phyloP scores from a whole-genome alignment of 2,797 vertebrate species.

The Trachops cirrhosus region DNA sequence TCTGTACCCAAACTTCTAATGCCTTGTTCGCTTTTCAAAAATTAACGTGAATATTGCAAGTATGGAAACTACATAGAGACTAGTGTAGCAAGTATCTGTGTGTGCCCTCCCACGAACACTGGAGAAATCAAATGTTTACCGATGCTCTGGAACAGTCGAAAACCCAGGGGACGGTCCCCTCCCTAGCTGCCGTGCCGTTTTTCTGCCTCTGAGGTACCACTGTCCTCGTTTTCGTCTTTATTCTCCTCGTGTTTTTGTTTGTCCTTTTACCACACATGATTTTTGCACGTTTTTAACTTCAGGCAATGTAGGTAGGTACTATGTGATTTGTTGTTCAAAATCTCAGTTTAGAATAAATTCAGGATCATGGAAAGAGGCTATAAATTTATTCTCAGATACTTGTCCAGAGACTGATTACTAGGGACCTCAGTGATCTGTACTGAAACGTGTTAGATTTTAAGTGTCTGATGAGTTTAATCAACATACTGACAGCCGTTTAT shows the following conservation, averaged over 20 bases:
- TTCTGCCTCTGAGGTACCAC: background rate
- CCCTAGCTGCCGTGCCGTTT: background rate
- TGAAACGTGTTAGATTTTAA: background rate
- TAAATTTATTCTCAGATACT: background rate
- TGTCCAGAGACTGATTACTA: background rate
- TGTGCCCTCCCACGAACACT: background rate
- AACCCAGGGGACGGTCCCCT: background rate
- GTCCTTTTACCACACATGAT: background rate
- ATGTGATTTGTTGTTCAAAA: background rate
- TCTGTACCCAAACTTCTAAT: background rate
- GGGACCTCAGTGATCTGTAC: background rate
- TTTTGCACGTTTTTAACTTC: background rate
- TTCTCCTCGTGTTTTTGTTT: background rate
- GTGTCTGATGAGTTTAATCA: background rate
- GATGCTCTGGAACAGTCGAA: background rate
- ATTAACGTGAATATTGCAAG: background rate
- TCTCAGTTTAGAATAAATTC: background rate
- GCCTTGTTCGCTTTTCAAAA: conserved; percentile 38
- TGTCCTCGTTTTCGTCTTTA: background rate
- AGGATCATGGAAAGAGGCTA: background rate
- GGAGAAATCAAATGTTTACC: background rate
- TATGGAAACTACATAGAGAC: background rate
- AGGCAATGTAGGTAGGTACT: background rate
- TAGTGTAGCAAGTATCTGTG: background rate
- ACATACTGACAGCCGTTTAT: background rate